Percentiles rank a stretch among this genome's conserved stretches.
Conservation (phyloP, 1,140 invertebrate species). For the Oryctes rhinoceros region DNA sequence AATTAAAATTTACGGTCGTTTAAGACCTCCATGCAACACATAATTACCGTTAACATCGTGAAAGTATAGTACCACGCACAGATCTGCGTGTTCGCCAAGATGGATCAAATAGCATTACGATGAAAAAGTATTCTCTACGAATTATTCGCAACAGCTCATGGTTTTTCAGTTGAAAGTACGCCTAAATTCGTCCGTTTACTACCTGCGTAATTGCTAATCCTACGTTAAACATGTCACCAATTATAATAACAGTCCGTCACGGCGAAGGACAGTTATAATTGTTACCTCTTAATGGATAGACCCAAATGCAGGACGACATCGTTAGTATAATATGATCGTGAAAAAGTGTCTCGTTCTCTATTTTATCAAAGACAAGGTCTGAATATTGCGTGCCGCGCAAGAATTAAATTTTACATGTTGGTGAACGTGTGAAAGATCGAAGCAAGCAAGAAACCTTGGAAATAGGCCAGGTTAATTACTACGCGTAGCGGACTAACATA, state of each 20-base stretch:
- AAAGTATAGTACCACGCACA: not conserved
- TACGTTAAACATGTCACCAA: conserved; percentile 16
- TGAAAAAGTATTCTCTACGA: not conserved
- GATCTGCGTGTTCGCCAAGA: not conserved
- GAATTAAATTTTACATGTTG: not conserved
- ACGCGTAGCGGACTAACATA: not conserved
- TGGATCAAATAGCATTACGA: conserved; percentile 1
- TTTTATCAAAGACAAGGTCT: not conserved
- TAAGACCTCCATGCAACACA: not conserved
- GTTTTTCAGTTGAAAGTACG: conserved; percentile 4
- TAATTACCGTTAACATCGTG: conserved; percentile 8
- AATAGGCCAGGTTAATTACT: conserved; percentile 16
- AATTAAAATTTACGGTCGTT: conserved; percentile 15
- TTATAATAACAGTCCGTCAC: conserved; percentile 30
- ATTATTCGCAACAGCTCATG: not conserved
- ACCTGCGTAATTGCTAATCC: conserved; percentile 28
- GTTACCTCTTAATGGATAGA: conserved; percentile 23
- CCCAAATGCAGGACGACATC: conserved; percentile 13
- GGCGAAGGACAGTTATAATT: conserved; percentile 32
- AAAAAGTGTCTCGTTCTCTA: not conserved
- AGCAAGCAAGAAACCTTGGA: not conserved
- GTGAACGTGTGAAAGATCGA: not conserved
- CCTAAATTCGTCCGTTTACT: conserved; percentile 11
- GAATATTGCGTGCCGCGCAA: not conserved
- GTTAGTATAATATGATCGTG: conserved; percentile 14